Evolutionary conservation across 2,888 invertebrate species (phyloP), one percentile per base, ranked within the genome.

Genomic region (Eupeodes latifasciatus): DNA sequence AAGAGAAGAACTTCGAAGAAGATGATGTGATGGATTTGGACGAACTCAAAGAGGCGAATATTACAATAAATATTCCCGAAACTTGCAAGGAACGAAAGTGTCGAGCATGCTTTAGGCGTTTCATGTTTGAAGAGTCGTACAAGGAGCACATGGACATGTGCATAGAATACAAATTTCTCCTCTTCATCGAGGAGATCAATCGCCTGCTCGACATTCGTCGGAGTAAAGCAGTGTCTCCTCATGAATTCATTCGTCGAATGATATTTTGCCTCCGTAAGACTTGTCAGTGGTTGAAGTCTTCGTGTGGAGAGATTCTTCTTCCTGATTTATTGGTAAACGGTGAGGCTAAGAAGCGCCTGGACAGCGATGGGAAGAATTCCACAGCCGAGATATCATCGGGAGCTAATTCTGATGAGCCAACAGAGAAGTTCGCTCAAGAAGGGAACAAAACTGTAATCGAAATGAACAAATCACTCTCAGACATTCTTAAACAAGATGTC

Each of bases 31-130:
- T 93, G 91, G 92, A 92, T 57, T 89, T 92, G 81, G 92, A 92
- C 3, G 91, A 92, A 69, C 76, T 93, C 0, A 91, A 92, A 7
- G 92, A 92, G 69, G 90, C 91, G n/a, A 90, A 90, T 34, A 92
- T 93, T n/a, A 92, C 92, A 55, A 92, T 93, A 0, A 93, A 92
- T 53, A 92, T 93, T 82, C 93, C 93, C 0, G 92, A 93, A 47
- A 92, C 92, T 19, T 92, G 93, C 89, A 93, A 93, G 85, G 93
- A 93, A 62, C 92, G 93, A 27, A 93, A 93, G 81, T 93, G 93
- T 76, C 91, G 92, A 4, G 93, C 92, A 3, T 93, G 93, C 79
- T 92, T 90, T 14, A 91, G 92, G 40, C 92, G 93, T 6, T 94
- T 92, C 67, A 94, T 94, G 94, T 92, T 93, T 79, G 93, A 93